These are phyloP conservation scores for Drosophila paulistorum DNA, from an alignment of 1,140 invertebrate species.

Conservation along the genomic window DNA sequence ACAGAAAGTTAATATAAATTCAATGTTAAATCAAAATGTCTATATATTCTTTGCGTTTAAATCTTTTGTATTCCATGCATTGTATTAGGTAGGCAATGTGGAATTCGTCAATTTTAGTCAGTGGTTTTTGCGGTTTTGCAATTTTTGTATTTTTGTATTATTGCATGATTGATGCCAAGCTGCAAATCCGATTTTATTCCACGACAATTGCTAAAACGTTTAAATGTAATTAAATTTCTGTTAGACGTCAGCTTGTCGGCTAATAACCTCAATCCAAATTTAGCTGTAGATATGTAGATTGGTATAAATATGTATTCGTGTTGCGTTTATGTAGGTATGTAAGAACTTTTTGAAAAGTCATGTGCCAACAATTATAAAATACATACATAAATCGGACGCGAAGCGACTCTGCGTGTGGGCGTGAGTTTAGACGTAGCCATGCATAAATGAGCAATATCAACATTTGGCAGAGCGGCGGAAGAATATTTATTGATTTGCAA, in stretches of 20 bases:
- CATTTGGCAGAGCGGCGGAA: slow-evolving; percentile 60
- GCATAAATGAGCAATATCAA: slow-evolving; percentile 80
- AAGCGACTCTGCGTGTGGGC: slow-evolving; percentile 27
- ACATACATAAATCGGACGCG: slow-evolving; percentile 49
- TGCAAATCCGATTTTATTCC: slow-evolving; percentile 20
- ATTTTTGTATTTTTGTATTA: background rate
- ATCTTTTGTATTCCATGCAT: too few relatives aligned
- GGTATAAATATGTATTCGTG: background rate
- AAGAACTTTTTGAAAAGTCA: slow-evolving; percentile 49
- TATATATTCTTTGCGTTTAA: too few relatives aligned
- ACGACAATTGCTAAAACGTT: slow-evolving; percentile 14
- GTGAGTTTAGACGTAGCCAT: slow-evolving; percentile 64
- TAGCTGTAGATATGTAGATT: background rate
- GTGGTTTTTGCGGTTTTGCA: background rate
- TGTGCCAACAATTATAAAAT: slow-evolving; percentile 68
- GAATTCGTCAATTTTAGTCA: background rate
- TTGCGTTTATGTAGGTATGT: slow-evolving; percentile 21
- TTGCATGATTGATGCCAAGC: slow-evolving; percentile 18
- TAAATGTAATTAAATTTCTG: slow-evolving; percentile 41
- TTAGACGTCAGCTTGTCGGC: slow-evolving; percentile 22
- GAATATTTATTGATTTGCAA: slow-evolving; percentile 78
- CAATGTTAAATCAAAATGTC: too few relatives aligned
- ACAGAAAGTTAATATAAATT: too few relatives aligned
- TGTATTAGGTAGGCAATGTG: background rate
- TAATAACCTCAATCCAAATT: too few relatives aligned